These are phyloP conservation scores for Aphelenchoides avenae DNA, from an alignment of 1,140 invertebrate species.

Conservation along the genomic window DNA sequence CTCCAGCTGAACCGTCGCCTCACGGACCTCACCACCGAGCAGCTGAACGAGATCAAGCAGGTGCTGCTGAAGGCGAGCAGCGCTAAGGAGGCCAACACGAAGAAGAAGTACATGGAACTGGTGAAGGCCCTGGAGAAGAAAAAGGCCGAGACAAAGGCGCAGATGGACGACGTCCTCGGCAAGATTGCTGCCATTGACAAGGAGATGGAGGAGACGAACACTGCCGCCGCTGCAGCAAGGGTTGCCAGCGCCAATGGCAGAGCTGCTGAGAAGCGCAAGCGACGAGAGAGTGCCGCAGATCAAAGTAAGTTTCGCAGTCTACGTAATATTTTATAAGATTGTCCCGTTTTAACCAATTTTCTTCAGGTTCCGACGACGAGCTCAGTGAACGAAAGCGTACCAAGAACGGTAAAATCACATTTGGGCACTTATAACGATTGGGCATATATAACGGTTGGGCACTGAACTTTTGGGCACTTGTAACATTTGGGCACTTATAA, in stretches of 20 bases:
- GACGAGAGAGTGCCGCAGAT: neutral
- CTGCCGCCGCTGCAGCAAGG: neutral
- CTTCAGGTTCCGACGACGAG: too few relatives aligned
- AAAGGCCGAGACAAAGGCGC: conserved; percentile 8
- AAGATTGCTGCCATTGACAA: conserved; percentile 13
- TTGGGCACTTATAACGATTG: too few relatives aligned
- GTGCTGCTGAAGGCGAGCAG: neutral
- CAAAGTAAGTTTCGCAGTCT: neutral
- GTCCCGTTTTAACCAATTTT: too few relatives aligned
- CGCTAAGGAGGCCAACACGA: conserved; percentile 1
- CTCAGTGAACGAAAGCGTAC: too few relatives aligned
- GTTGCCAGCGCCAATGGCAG: conserved; percentile 7
- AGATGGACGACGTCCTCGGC: conserved; percentile 9
- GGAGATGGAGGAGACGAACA: neutral
- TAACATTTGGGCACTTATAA: too few relatives aligned
- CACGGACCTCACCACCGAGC: neutral
- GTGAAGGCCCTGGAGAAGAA: conserved; percentile 16
- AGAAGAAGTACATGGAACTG: conserved; percentile 23
- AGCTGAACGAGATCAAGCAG: neutral
- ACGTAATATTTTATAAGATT: too few relatives aligned
- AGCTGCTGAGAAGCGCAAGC: neutral
- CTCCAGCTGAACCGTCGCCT: neutral
- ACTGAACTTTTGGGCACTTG: too few relatives aligned
- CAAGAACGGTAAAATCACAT: too few relatives aligned
- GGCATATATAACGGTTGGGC: too few relatives aligned